Evolutionary conservation across 2,113 vertebrate species (phyloP), one percentile per base, ranked within the genome.

Genomic region (Spea bombifrons): DNA sequence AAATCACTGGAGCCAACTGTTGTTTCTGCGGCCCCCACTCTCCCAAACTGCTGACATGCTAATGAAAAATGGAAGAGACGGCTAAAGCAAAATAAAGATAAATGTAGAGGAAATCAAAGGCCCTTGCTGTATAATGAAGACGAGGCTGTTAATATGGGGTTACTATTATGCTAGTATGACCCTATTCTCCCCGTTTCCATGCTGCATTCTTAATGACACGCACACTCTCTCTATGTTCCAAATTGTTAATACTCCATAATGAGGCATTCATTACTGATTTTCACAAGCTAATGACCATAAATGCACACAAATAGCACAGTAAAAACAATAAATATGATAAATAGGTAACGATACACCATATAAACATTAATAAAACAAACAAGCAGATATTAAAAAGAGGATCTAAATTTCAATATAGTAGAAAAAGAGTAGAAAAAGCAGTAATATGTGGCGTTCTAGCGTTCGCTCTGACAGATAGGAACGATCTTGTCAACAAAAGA

Each of bases 1-100:
- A 66, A 80, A 73, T 73, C 63, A 44, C 71, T 71, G 61, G 61
- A 81, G 78, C 80, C 80, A 82, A 83, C 78, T 73, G 71, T 44
- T 50, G 71, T 80, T 73, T 53, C 78, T 73, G 71, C 77, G 43
- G 53, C 9, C 63, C 6, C 9, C 64, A 15, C 64, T 65, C 64
- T 5, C 49, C 63, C 65, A 73, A 67, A 72, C 16, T 16, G 47
- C 71, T 59, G 70, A 81, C 79, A 79, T 70, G 16, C 71, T 65
- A 76, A 78, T 75, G 73, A 72, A 73, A 53, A 52, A 65, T 69
- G 53, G 61, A 52, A 67, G 43, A 53, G n/a, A 52, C 49, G 4
- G 9, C 50, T 61, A 6, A 55, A 17, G 63, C 30, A n/a, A 66
- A 43, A 47, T 8, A 68, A 59, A 68, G n/a, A 44, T 30, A 50